Percentiles rank a stretch among this genome's conserved stretches.
phyloP scores from a whole-genome alignment of 1,140 invertebrate genomes.

The Chironomus striatipennis region DNA sequence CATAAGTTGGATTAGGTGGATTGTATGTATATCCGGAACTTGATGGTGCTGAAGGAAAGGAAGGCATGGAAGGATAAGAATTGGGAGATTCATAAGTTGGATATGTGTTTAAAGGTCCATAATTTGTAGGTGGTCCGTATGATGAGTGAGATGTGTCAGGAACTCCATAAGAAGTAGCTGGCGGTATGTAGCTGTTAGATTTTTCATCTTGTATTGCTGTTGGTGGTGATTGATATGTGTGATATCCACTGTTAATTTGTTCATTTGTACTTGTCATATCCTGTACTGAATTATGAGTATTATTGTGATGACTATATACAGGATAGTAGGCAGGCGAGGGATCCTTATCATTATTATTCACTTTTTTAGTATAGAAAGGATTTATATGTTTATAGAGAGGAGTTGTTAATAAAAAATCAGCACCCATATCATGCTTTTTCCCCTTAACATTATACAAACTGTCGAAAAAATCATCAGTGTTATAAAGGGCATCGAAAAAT shows the following conservation, averaged over 20 bases:
- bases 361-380: constrained; percentile 19
- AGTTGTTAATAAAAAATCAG: neutral
- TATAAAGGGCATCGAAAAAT: neutral
- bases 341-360: neutral
- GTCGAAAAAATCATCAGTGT: constrained; percentile 6
- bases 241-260: constrained; percentile 27
- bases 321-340: neutral
- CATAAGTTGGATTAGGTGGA: constrained; percentile 38
- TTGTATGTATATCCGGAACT: constrained; percentile 38
- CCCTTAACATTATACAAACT: neutral
- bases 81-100: constrained; percentile 30
- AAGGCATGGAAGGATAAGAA: neutral
- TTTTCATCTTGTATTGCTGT: constrained; percentile 26
- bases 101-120: neutral
- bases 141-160: constrained; percentile 30
- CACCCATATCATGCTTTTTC: neutral
- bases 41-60: constrained; percentile 31
- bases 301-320: neutral
- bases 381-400: neutral
- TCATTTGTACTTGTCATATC: constrained; percentile 25
- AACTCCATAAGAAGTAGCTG: constrained; percentile 28
- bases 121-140: neutral
- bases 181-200: constrained; percentile 38
- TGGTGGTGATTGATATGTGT: constrained; percentile 26
- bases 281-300: constrained; percentile 7